Evolutionary conservation across 2,113 vertebrate species (phyloP).

Genomic region (Cairina moschata): DNA sequence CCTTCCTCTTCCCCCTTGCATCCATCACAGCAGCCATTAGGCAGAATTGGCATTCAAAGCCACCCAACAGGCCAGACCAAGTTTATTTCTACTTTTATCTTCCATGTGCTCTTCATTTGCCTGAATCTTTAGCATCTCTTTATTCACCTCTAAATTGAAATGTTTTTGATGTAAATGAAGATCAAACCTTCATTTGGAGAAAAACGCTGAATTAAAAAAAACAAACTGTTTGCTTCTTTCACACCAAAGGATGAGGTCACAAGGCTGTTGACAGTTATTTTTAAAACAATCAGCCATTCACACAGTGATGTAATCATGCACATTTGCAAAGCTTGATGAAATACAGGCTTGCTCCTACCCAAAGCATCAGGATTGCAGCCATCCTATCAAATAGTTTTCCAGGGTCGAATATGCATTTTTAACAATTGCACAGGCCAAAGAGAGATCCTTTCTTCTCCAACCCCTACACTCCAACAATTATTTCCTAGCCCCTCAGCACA

Average conservation of each 20-base stretch:
- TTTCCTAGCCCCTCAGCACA: background rate
- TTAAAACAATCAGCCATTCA: constrained; percentile 22
- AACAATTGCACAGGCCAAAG: background rate
- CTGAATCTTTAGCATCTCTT: background rate
- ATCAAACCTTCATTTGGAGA: background rate
- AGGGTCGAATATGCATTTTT: background rate
- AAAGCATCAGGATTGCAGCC: background rate
- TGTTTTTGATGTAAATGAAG: background rate
- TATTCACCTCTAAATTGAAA: background rate
- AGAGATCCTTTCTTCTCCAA: background rate
- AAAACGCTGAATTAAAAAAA: background rate
- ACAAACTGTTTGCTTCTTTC: background rate
- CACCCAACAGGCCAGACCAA: background rate
- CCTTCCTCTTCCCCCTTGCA: background rate
- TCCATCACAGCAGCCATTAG: background rate
- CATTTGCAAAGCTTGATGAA: background rate
- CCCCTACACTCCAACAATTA: background rate
- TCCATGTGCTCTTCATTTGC: background rate
- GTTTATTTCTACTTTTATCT: background rate
- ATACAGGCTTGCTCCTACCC: background rate
- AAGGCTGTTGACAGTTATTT: constrained; percentile 7
- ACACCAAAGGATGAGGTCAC: constrained; percentile 9
- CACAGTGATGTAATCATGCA: background rate
- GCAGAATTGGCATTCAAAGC: background rate
- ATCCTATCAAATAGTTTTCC: background rate